These are phyloP conservation scores for Athripsodes cinereus DNA, from an alignment of 2,888 invertebrate genomes.

Conservation along the genomic window DNA sequence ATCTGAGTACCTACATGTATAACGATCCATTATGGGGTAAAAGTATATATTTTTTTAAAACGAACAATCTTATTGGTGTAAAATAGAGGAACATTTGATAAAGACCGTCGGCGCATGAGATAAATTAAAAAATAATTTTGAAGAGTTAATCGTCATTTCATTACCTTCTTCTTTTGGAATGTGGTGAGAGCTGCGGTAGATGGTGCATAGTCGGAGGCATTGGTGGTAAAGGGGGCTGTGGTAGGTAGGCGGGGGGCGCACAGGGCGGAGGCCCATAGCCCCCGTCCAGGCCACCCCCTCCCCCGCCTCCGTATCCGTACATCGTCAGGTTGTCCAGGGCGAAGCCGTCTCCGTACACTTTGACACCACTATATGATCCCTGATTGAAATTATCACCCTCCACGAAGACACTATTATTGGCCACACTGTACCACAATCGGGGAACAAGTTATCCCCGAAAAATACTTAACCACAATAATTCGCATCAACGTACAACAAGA, in stretches of 20 bases:
- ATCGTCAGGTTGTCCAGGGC: constrained; percentile 34
- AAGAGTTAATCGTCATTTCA: no score
- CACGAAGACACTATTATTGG: no score
- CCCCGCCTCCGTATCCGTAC: constrained; percentile 41
- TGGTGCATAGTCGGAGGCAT: constrained; percentile 32
- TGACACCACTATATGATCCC: background rate
- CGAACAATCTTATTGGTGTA: no score
- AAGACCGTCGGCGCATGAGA: no score
- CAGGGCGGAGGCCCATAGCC: constrained; percentile 42
- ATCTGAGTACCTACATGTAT: no score
- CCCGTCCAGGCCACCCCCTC: constrained; percentile 40
- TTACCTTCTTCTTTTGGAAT: constrained; percentile 43
- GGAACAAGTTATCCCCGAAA: no score
- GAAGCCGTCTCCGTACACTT: constrained; percentile 10
- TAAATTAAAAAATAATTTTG: background rate
- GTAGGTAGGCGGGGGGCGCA: constrained; percentile 36
- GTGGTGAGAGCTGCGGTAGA: constrained; percentile 38
- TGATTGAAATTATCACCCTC: background rate
- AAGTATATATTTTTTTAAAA: no score
- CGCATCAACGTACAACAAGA: no score
- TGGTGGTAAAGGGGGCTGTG: constrained; percentile 33
- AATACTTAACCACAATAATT: no score
- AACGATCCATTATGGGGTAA: no score
- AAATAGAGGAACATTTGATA: no score
- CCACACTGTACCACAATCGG: no score